Conservation (phyloP, 2,113 vertebrate genomes). For the Ceyx margarethae region DNA sequence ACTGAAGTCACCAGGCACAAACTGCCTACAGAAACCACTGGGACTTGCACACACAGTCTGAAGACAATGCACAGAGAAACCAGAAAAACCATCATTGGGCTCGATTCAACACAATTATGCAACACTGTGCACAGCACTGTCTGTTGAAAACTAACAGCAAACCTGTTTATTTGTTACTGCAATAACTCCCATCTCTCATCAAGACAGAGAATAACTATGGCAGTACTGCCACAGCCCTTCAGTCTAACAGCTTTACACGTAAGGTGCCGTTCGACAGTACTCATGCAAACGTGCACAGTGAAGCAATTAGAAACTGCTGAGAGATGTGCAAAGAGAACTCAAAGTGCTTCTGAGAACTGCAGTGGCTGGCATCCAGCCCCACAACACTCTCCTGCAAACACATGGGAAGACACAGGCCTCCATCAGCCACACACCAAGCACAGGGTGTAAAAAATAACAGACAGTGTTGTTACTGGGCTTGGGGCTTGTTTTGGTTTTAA, state of each 20-base stretch:
- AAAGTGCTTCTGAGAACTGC: neutral
- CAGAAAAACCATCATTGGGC: neutral
- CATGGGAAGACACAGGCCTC: neutral
- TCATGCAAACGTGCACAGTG: neutral
- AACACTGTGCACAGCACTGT: neutral
- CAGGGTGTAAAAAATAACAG: neutral
- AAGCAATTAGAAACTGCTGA: constrained; percentile 34
- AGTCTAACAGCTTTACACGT: neutral
- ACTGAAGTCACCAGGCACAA: neutral
- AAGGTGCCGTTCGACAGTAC: neutral
- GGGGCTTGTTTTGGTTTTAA: neutral
- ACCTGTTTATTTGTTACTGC: neutral
- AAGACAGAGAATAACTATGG: neutral
- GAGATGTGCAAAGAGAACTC: neutral
- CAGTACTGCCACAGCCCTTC: constrained; percentile 1
- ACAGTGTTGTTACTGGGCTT: neutral
- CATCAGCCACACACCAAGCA: neutral
- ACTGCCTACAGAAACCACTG: neutral
- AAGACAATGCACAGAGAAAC: neutral
- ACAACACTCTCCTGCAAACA: neutral
- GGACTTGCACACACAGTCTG: neutral
- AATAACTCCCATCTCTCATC: constrained; percentile 39
- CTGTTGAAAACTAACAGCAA: neutral
- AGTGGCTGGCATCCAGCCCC: neutral
- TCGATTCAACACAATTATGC: neutral